Conservation (phyloP, 1,140 invertebrate genomes). For the Stegodyphus mimosarum region DNA sequence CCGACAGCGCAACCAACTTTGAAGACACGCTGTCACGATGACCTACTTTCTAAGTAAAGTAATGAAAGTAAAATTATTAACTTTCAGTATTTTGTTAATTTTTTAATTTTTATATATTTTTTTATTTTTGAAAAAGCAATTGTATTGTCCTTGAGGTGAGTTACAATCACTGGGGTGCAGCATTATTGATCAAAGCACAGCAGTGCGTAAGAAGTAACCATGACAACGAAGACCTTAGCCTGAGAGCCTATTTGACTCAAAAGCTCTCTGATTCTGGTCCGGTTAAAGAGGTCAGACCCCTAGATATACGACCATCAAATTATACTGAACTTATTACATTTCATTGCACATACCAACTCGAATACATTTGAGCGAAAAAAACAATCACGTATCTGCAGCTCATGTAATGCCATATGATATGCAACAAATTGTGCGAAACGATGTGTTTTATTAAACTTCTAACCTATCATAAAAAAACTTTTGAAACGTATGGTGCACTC, state of each 20-base stretch:
- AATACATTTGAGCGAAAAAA: no score
- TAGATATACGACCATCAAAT: neutral
- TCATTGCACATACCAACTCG: no score
- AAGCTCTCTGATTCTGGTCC: conserved; percentile 16
- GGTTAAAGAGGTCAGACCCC: neutral
- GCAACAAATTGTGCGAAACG: no score
- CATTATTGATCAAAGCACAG: conserved; percentile 50
- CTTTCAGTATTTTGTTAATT: neutral
- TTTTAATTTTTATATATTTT: neutral
- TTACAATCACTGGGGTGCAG: neutral
- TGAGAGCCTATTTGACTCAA: conserved; percentile 8
- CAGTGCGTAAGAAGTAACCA: conserved; percentile 40
- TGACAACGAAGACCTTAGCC: conserved; percentile 33
- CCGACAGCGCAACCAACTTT: no score
- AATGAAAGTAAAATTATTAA: neutral
- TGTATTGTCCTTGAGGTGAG: conserved; percentile 9
- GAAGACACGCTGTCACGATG: no score
- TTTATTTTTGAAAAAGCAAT: conserved; percentile 13
- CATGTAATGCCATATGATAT: no score
- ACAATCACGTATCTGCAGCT: no score
- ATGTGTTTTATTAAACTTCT: no score
- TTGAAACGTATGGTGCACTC: no score
- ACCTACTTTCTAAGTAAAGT: neutral
- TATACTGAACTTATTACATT: no score
- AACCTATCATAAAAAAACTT: no score